Base-by-base conservation (phyloP, 1,140 invertebrate genomes). In the Drepana arcuata region DNA sequence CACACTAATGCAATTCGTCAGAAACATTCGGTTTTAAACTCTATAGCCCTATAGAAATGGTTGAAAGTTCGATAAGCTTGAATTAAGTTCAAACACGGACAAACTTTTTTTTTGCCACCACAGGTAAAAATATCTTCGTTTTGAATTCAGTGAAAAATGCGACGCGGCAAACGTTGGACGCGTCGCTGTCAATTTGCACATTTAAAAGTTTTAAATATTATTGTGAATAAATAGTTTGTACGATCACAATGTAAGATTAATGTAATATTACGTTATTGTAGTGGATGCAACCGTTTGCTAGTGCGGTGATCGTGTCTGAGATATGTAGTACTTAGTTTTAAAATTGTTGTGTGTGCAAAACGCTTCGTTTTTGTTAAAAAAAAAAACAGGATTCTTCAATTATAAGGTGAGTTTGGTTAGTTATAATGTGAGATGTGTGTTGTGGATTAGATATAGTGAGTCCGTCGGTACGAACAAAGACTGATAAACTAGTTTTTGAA, bases 41-140 rank as follows among this genome's bases (percentile, higher is more conserved):
- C 35, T 52, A 39, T 15, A n/a, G 0, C 11, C 4, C 3, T n/a
- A 0, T 0, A 0, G 0, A 1, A 40, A 45, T 40, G 34, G 41
- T 30, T 24, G 7, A 28, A 46, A 43, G 25, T 39, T 9, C 13
- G n/a, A 36, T 31, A 15, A 9, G 1, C 2, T 11, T 36, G 21
- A 23, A 37, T 48, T 49, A 54, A 59, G 58, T 51, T 58, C 50
- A 34, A 50, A 52, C 52, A 51, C 41, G 63, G 57, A 60, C 55
- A 39, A 56, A 63, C 64, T 55, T 73, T 79, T 77, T 77, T 65
- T 79, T 75, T 59, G 58, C 61, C 60, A 6, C 49, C 52, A 47
- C 75, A 80, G 75, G 75, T 77, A 80, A 77, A 79, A 77, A 77
- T 80, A 79, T 74, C 68, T 72, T 56, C n/a, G n/a, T n/a, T n/a